Conservation (phyloP, 2,113 vertebrate genomes). For the Menidia beryllina region DNA sequence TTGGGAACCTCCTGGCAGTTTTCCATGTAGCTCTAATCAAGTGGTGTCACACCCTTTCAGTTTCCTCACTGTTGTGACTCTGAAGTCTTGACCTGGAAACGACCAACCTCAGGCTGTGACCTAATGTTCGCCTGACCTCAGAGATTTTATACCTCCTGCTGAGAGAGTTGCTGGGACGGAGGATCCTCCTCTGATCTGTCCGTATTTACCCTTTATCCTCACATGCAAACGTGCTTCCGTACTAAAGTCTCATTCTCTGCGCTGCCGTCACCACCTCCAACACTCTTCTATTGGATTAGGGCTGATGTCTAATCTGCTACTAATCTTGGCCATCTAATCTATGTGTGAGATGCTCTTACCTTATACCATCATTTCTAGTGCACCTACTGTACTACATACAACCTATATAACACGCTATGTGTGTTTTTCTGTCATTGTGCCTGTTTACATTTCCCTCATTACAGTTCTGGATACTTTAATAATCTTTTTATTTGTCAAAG, state of each 20-base stretch:
- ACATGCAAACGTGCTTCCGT: conserved; percentile 3
- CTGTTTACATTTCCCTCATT: neutral
- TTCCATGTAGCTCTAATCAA: conserved; percentile 10
- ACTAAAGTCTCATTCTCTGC: conserved; percentile 18
- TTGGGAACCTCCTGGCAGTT: neutral
- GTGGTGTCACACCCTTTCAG: conserved; percentile 32
- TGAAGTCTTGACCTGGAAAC: conserved; percentile 60
- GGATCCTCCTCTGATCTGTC: conserved; percentile 26
- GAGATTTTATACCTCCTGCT: conserved; percentile 52
- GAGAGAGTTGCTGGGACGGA: conserved; percentile 32
- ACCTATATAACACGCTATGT: conserved; percentile 13
- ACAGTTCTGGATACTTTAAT: neutral
- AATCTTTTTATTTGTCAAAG: neutral
- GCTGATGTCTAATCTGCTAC: conserved; percentile 64
- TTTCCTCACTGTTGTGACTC: conserved; percentile 22
- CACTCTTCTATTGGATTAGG: conserved; percentile 54
- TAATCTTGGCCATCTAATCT: conserved; percentile 74
- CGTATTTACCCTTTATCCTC: conserved; percentile 3
- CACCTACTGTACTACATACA: conserved; percentile 25
- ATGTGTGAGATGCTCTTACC: conserved; percentile 43
- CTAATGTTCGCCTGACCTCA: conserved; percentile 35
- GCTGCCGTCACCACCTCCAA: conserved; percentile 11
- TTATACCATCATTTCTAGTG: conserved; percentile 32
- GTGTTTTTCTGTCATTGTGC: neutral
- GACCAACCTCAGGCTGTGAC: conserved; percentile 30